These are phyloP conservation scores for Silurus aristotelis DNA, from an alignment of 2,797 vertebrate species.

Conservation along the genomic window DNA sequence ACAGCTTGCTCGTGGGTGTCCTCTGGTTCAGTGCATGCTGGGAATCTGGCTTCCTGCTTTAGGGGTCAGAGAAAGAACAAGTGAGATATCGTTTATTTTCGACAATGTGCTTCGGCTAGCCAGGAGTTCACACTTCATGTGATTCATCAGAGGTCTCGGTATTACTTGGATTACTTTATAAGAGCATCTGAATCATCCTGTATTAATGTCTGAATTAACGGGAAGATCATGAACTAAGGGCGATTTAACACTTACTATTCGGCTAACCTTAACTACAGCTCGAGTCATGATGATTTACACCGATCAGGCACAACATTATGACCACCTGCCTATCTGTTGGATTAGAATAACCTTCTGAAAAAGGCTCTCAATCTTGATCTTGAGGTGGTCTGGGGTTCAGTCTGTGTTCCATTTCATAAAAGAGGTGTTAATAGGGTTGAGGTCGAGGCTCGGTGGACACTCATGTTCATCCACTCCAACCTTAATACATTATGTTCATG, in stretches of 20 bases:
- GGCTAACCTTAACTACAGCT: too few relatives aligned
- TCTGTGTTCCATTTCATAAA: neutral
- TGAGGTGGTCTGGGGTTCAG: neutral
- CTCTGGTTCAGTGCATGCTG: constrained; percentile 56
- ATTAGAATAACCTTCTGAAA: too few relatives aligned
- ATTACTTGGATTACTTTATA: too few relatives aligned
- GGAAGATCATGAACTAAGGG: too few relatives aligned
- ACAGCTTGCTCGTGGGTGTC: constrained; percentile 64
- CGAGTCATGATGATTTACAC: too few relatives aligned
- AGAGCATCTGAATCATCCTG: too few relatives aligned
- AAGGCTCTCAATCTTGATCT: too few relatives aligned
- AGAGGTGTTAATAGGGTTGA: neutral
- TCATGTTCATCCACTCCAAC: neutral
- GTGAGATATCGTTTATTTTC: constrained; percentile 22
- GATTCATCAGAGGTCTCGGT: neutral
- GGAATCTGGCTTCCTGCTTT: constrained; percentile 62
- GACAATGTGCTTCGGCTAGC: constrained; percentile 21
- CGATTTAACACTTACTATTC: too few relatives aligned
- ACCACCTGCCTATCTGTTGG: too few relatives aligned
- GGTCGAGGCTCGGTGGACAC: neutral
- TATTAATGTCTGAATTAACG: too few relatives aligned
- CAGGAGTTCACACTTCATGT: neutral
- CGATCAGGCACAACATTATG: too few relatives aligned
- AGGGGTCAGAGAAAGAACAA: constrained; percentile 52
- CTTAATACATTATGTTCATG: neutral